phyloP scores from a whole-genome alignment of 2,113 vertebrate species.

The Chionomys nivalis region DNA sequence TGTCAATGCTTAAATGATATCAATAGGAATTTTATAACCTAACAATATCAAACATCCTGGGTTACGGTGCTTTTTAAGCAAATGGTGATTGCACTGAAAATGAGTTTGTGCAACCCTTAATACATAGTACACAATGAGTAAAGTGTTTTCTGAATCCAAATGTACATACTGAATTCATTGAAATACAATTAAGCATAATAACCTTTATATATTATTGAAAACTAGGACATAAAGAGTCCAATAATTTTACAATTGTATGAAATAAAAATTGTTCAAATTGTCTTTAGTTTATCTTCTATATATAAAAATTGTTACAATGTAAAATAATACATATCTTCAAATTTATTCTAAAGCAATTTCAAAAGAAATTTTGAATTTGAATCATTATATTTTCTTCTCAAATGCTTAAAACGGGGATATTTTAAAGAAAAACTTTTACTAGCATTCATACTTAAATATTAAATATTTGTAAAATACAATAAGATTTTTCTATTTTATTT shows the following conservation, averaged over 20 bases:
- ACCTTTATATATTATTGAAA: background rate
- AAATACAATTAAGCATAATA: background rate
- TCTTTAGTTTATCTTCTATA: background rate
- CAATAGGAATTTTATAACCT: background rate
- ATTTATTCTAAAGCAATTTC: background rate
- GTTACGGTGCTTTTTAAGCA: background rate
- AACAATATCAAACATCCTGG: background rate
- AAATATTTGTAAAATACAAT: constrained; percentile 17
- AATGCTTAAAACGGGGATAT: background rate
- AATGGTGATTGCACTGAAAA: background rate
- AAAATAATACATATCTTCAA: background rate
- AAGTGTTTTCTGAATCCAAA: background rate
- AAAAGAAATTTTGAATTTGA: background rate
- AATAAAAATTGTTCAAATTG: constrained; percentile 1
- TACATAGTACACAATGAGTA: background rate
- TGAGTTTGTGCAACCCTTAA: background rate
- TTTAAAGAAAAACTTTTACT: constrained; percentile 12
- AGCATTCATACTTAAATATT: background rate
- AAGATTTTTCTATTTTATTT: background rate
- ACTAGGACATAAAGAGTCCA: background rate
- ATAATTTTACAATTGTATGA: background rate
- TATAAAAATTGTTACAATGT: background rate
- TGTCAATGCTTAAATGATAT: background rate
- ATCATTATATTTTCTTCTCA: background rate
- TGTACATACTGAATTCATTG: background rate